phyloP scores from a whole-genome alignment of 1,140 invertebrate species.

The Galendromus occidentalis region DNA sequence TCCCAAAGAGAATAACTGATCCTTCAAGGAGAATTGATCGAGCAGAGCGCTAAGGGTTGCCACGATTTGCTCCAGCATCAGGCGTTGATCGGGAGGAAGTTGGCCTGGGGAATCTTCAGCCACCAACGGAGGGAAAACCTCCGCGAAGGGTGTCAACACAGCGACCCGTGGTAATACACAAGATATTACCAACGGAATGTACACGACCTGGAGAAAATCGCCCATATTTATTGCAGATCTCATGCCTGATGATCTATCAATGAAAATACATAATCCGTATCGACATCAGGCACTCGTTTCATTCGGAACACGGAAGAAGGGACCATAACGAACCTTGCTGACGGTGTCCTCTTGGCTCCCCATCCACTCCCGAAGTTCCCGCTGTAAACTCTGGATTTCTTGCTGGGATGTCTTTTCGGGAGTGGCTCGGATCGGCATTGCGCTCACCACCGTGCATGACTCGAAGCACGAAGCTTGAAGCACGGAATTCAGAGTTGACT shows the following conservation, averaged over 20 bases:
- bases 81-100: neutral
- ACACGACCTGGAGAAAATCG: neutral
- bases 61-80: neutral
- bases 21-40: neutral
- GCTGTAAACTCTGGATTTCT: neutral
- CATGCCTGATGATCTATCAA: neutral
- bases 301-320: neutral
- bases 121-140: neutral
- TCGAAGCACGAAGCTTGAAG: neutral
- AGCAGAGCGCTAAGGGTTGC: neutral
- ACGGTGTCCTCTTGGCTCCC: slow-evolving; percentile 3
- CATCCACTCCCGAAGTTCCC: neutral
- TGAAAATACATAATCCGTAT: neutral
- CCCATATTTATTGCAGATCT: neutral
- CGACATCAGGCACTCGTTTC: neutral
- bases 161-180: neutral
- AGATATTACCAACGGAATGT: neutral
- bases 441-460: neutral
- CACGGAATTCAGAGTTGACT: neutral
- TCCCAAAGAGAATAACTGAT: neutral
- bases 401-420: neutral
- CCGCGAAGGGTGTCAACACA: neutral
- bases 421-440: neutral
- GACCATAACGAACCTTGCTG: neutral
- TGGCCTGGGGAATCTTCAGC: neutral